A percentile compares a stretch with the other conserved stretches of the same genome.
phyloP scores from a whole-genome alignment of 2,797 vertebrate species.

The Chelon auratus region DNA sequence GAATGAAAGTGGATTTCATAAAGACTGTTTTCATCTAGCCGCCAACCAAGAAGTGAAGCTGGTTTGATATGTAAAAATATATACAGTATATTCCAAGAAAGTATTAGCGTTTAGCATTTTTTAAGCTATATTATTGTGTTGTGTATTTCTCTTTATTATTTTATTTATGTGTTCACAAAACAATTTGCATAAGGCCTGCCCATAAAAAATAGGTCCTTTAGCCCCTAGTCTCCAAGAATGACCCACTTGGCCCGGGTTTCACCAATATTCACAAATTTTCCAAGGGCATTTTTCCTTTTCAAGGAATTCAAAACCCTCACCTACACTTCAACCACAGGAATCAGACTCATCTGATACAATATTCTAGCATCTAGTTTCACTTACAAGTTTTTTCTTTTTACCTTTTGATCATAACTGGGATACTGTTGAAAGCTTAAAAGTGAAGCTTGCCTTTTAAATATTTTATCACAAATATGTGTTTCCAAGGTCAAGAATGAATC shows the following conservation, averaged over 20 bases:
- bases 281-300: no score
- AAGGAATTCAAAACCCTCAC: not conserved
- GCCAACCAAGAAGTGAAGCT: no score
- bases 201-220: not conserved
- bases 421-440: not conserved
- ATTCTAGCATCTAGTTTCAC: not conserved
- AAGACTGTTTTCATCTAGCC: conserved; percentile 10
- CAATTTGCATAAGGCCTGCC: no score
- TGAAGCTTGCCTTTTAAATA: conserved; percentile 4
- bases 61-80: no score
- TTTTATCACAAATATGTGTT: not conserved
- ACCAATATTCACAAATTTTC: not conserved
- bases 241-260: not conserved
- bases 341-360: not conserved
- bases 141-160: no score
- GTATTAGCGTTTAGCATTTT: no score
- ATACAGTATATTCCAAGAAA: no score
- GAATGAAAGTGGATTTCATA: conserved; percentile 21
- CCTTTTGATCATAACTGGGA: not conserved
- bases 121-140: no score
- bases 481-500: conserved; percentile 11
- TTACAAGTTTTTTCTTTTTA: not conserved
- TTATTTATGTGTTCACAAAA: no score
- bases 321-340: not conserved
- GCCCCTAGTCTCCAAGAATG: not conserved